These are phyloP conservation scores for Podotricha telesiphe DNA, from an alignment of 2,888 invertebrate genomes.

Conservation along the genomic window DNA sequence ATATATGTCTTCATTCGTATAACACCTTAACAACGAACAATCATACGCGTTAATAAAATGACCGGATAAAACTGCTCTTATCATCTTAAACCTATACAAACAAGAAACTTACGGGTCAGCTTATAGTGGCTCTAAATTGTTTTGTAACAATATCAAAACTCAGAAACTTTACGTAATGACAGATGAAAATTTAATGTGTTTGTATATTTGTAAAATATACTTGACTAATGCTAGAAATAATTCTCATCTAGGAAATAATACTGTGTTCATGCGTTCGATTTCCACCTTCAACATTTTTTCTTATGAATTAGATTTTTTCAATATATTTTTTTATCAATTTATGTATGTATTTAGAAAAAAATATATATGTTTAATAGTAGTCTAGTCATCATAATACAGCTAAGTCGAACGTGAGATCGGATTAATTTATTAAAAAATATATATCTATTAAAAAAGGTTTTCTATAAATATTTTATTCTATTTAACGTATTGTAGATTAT, in stretches of 20 bases:
- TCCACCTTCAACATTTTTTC: too few species aligned
- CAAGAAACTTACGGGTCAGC: conserved; percentile 29
- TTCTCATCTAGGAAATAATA: too few species aligned
- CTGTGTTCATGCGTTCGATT: too few species aligned
- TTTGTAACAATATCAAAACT: conserved; percentile 19
- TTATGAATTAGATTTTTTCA: too few species aligned
- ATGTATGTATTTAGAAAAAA: too few species aligned
- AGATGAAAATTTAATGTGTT: conserved; percentile 19
- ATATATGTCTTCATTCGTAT: background rate
- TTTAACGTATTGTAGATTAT: background rate
- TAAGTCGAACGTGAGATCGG: too few species aligned
- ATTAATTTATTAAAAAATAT: too few species aligned
- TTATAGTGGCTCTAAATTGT: conserved; percentile 21
- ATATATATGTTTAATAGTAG: too few species aligned
- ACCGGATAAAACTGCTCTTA: conserved; percentile 30
- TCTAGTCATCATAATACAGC: too few species aligned
- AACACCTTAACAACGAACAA: background rate
- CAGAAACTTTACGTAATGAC: background rate
- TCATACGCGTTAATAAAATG: conserved; percentile 35
- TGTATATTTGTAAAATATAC: background rate
- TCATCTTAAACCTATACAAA: conserved; percentile 36
- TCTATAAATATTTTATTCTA: background rate
- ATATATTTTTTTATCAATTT: too few species aligned
- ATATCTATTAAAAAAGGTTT: background rate
- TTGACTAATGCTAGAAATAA: too few species aligned